Evolutionary conservation across 1,140 invertebrate species (phyloP).

Genomic region (Hetaerina americana): DNA sequence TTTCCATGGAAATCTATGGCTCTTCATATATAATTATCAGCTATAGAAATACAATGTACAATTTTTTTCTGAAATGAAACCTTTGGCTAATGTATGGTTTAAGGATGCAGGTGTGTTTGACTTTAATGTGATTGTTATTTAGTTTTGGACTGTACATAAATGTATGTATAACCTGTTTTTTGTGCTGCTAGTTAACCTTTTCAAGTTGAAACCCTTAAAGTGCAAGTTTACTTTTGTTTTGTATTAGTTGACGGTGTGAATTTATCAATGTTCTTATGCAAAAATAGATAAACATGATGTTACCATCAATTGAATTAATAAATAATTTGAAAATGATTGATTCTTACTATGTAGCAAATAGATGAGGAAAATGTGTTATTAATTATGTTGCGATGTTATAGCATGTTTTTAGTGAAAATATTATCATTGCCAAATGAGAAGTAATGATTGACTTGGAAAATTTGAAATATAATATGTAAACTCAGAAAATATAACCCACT

Average conservation of each 20-base stretch:
- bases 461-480: too few species aligned
- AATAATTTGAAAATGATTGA: not conserved
- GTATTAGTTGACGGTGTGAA: not conserved
- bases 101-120: not conserved
- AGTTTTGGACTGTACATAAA: not conserved
- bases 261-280: not conserved
- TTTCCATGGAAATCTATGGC: not conserved
- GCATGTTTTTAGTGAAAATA: too few species aligned
- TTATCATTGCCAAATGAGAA: too few species aligned
- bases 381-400: too few species aligned
- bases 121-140: not conserved
- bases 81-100: not conserved
- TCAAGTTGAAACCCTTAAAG: not conserved
- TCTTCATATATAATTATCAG: not conserved
- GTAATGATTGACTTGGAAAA: too few species aligned
- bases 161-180: not conserved
- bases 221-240: not conserved
- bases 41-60: not conserved
- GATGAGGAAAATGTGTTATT: too few species aligned
- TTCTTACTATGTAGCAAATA: too few species aligned
- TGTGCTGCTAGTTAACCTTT: not conserved
- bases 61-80: not conserved
- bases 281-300: not conserved
- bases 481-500: too few species aligned
- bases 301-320: not conserved